Percentiles rank a stretch among this genome's conserved stretches.
Evolutionary conservation across 2,888 invertebrate genomes (phyloP).

Genomic region (Parnassius glacialis): DNA sequence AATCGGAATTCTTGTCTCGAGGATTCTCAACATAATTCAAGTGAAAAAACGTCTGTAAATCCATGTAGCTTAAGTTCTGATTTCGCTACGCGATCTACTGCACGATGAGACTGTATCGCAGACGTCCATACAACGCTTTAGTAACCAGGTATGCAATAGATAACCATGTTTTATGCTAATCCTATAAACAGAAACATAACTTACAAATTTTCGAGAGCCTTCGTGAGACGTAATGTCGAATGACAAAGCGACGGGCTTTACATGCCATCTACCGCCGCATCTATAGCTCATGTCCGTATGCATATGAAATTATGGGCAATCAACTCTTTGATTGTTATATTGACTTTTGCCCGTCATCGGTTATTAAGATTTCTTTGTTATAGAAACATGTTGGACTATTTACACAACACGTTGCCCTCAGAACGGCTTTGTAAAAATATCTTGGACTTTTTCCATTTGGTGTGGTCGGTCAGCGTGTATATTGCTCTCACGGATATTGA

Average conservation of each 20-base stretch:
- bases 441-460: conserved; percentile 58
- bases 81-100: conserved; percentile 42
- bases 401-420: conserved; percentile 75
- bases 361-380: conserved; percentile 80
- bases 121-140: conserved; percentile 69
- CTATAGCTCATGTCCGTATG: conserved; percentile 41
- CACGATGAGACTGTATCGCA: conserved; percentile 61
- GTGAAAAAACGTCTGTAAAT: conserved; percentile 52
- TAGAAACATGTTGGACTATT: conserved; percentile 79
- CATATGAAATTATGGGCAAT: conserved; percentile 71
- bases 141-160: conserved; percentile 75
- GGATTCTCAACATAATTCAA: conserved; percentile 50
- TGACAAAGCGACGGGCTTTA: conserved; percentile 50
- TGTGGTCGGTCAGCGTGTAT: conserved; percentile 58
- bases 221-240: conserved; percentile 44
- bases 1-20: conserved; percentile 72
- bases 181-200: conserved; percentile 68
- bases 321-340: conserved; percentile 75
- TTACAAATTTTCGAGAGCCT: conserved; percentile 72
- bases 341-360: conserved; percentile 78
- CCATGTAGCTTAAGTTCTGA: conserved; percentile 49
- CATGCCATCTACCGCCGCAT: conserved; percentile 36
- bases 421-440: conserved; percentile 71
- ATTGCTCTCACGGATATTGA: conserved; percentile 73
- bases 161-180: conserved; percentile 76